Conservation (phyloP, 92 coral and sea anemone genomes). For the Phenganax stokvisi region DNA sequence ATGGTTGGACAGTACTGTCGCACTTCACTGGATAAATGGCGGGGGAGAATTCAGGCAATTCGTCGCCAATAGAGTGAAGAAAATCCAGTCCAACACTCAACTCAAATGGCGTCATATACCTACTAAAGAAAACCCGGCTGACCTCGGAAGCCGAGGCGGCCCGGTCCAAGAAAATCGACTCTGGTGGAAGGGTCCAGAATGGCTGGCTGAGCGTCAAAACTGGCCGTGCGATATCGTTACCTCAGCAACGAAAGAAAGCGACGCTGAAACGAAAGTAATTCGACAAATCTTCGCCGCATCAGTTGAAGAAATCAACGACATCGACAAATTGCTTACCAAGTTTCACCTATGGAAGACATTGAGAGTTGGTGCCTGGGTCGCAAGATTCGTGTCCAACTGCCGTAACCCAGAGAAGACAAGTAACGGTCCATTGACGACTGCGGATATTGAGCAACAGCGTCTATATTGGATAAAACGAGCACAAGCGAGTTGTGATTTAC, state of each 20-base stretch:
- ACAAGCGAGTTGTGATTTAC: neutral
- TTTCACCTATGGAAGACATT: conserved; percentile 26
- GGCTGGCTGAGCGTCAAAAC: neutral
- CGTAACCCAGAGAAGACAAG: neutral
- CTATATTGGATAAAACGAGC: too few relatives aligned
- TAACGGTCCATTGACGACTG: conserved; percentile 52
- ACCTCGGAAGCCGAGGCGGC: neutral
- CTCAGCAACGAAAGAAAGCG: neutral
- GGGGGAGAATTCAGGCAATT: conserved; percentile 24
- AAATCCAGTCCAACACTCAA: neutral
- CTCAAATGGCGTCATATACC: conserved; percentile 25
- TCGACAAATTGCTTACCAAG: conserved; percentile 42
- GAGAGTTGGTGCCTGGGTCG: conserved; percentile 40
- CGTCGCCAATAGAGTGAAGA: conserved; percentile 8
- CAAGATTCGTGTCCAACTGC: conserved; percentile 36
- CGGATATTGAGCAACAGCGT: neutral
- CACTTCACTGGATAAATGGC: conserved; percentile 21
- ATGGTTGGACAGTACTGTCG: conserved; percentile 19
- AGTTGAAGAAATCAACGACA: conserved; percentile 35
- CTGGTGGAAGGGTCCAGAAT: conserved; percentile 9
- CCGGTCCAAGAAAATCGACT: neutral
- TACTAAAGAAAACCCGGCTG: neutral
- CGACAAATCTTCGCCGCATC: conserved; percentile 33
- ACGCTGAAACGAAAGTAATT: conserved; percentile 16
- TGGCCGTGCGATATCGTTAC: conserved; percentile 3